Percentiles rank a stretch among this genome's conserved stretches.
phyloP scores from a whole-genome alignment of 1,140 invertebrate species.

The Bombus terrestris region DNA sequence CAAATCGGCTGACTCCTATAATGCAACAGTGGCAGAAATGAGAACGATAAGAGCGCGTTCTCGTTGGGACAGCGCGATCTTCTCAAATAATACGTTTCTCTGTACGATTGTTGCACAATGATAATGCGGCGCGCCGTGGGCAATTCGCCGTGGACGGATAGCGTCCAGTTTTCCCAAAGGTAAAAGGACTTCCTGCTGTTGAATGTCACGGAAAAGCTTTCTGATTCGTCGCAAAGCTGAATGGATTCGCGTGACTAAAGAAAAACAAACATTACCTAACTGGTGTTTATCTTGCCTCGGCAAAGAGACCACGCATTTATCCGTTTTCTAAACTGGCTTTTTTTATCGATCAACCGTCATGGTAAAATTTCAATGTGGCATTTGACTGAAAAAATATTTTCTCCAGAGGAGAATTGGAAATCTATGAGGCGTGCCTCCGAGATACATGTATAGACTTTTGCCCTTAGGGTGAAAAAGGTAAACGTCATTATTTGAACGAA shows the following conservation, averaged over 20 bases:
- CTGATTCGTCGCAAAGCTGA: conserved; percentile 12
- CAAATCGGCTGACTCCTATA: background rate
- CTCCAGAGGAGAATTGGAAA: too few species aligned
- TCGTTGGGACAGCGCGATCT: too few species aligned
- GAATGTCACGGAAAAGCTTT: conserved; percentile 7
- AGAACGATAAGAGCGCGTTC: background rate
- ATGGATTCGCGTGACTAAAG: conserved; percentile 14
- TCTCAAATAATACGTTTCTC: background rate
- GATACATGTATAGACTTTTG: too few species aligned
- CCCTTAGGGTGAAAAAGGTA: too few species aligned
- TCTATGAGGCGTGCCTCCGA: too few species aligned
- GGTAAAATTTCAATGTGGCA: background rate
- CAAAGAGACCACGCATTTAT: background rate
- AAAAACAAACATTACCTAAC: conserved; percentile 11
- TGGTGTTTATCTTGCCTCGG: conserved; percentile 1
- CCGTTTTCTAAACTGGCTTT: background rate
- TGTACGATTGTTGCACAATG: background rate
- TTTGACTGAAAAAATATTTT: too few species aligned
- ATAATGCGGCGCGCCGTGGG: background rate
- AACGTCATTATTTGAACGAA: conserved; percentile 18
- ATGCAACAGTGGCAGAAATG: background rate
- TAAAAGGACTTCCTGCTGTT: too few species aligned
- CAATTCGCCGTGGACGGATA: too few species aligned
- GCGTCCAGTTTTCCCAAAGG: too few species aligned
- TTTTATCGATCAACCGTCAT: background rate